These are phyloP conservation scores for Gasterosteus aculeatus DNA, from an alignment of 2,113 vertebrate genomes.

Conservation along the genomic window DNA sequence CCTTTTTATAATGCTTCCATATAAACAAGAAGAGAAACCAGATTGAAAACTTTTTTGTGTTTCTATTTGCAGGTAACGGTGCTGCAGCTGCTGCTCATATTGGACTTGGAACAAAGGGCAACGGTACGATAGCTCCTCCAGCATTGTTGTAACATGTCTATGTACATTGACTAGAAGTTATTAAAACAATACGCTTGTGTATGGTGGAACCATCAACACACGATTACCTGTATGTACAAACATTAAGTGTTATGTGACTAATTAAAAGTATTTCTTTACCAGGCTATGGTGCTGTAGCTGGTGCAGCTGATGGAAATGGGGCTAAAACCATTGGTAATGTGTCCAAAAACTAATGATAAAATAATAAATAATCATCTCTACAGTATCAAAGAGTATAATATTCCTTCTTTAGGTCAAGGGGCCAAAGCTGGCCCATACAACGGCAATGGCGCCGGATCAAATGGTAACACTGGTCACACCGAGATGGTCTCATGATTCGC, in stretches of 20 bases:
- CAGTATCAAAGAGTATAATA: not conserved
- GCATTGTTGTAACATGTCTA: not conserved
- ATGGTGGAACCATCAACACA: not conserved
- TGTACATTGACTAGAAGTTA: not conserved
- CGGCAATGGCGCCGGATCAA: conserved; percentile 31
- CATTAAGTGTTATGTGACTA: not conserved
- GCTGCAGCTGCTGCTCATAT: conserved; percentile 28
- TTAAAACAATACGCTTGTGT: not conserved
- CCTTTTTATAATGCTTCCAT: no score
- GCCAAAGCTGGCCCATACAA: conserved; percentile 15
- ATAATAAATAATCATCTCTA: not conserved
- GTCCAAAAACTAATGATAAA: not conserved
- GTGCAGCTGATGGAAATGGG: conserved; percentile 28
- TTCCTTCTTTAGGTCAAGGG: conserved; percentile 40
- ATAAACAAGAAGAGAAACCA: no score
- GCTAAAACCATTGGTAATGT: conserved; percentile 34
- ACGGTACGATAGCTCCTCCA: conserved; percentile 20
- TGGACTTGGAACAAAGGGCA: conserved; percentile 53
- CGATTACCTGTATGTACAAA: no score
- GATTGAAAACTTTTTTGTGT: not conserved
- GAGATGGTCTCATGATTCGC: not conserved
- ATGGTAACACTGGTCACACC: conserved; percentile 34
- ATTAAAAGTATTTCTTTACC: not conserved
- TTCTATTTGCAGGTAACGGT: conserved; percentile 30
- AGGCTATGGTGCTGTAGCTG: conserved; percentile 51